Base-by-base conservation (phyloP, 2,797 vertebrate species). In the Pelochelys cantorii region DNA sequence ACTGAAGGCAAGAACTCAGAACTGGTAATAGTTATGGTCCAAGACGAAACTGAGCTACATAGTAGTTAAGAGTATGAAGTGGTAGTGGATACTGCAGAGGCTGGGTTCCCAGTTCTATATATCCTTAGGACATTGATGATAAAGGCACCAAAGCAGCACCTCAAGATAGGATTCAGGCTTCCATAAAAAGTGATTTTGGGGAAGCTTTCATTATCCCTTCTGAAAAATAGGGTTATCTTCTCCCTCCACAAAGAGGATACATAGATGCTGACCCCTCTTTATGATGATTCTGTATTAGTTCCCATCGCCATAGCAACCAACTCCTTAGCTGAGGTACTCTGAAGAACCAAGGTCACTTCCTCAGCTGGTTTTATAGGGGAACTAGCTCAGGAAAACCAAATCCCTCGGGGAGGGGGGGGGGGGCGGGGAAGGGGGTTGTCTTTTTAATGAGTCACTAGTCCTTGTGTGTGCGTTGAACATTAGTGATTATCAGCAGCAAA, bases 391-490 rank as follows among this genome's bases (percentile, higher is more conserved):
- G 60, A 31, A 62, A 62, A 14, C 27, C 62, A n/a, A 31, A 31
- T 65, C 62, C 15, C 15, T 65, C 15, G n/a, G 42, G 42, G 15
- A n/a, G n/a, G n/a, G n/a, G n/a, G n/a, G n/a, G n/a, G n/a, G n/a
- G n/a, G n/a, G n/a, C n/a, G n/a, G n/a, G n/a, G n/a, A n/a, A n/a
- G 60, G 15, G n/a, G 9, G 17, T 17, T 68, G n/a, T 17, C 34
- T 9, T 68, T 68, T 68, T n/a, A 68, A 68, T 34, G 65, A 68
- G 65, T 4, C 15, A 10, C 62, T 13, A 18, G 7, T 68, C 65
- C n/a, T 68, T 68, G 10, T n/a, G 60, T 23, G 68, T 0, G 1
- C 12, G 75, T 59, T 2, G 20, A 31, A 23, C 0, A 2, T 6
- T 84, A 54, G 34, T 1, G 0, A 23, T 60, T 85, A 37, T 29